Evolutionary conservation across 2,113 vertebrate genomes (phyloP).

Genomic region (Leptodactylus fuscus): DNA sequence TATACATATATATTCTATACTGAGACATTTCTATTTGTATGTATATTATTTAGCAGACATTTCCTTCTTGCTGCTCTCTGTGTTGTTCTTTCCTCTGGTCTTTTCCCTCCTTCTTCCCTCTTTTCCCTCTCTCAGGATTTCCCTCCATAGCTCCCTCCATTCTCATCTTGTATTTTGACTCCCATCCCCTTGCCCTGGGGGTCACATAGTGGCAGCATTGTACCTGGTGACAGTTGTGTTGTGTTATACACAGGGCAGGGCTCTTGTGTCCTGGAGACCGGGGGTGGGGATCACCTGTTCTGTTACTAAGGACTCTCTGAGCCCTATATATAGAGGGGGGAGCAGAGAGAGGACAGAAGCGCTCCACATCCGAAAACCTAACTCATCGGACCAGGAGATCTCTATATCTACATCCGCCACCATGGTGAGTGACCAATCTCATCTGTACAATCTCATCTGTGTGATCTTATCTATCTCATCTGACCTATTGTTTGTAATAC

Average conservation of each 20-base stretch:
- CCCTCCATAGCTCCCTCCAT: constrained; percentile 40
- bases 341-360: not conserved
- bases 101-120: not conserved
- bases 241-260: constrained; percentile 4
- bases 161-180: not conserved
- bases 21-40: too few relatives aligned
- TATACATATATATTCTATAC: too few relatives aligned
- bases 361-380: constrained; percentile 45
- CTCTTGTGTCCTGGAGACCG: constrained; percentile 3
- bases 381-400: constrained; percentile 34
- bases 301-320: not conserved
- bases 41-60: too few relatives aligned
- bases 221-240: constrained; percentile 18
- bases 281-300: not conserved
- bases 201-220: not conserved
- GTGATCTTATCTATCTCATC: not conserved
- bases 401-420: not conserved
- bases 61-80: too few relatives aligned
- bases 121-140: not conserved
- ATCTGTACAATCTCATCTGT: not conserved
- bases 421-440: constrained; percentile 10
- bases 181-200: not conserved
- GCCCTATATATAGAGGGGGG: not conserved
- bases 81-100: not conserved
- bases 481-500: too few relatives aligned